Evolutionary conservation across 2,797 vertebrate species (phyloP).

Genomic region (Petrocephalus schoutedeni): DNA sequence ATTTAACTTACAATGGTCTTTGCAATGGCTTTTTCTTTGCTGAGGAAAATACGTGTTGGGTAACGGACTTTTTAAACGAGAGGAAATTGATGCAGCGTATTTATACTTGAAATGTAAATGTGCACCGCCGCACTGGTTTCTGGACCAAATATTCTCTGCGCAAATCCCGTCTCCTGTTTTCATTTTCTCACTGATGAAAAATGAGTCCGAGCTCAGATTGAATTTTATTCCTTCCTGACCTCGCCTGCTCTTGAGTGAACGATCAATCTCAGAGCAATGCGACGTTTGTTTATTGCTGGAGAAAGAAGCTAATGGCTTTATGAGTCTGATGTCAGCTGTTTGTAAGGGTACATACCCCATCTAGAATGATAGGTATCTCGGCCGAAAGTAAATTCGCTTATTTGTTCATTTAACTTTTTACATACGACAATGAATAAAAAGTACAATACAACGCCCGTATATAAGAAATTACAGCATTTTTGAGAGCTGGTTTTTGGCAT

Average conservation of each 20-base stretch:
- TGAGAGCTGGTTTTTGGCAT: background rate
- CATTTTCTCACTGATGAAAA: constrained; percentile 76
- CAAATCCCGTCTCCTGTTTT: constrained; percentile 65
- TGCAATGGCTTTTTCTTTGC: background rate
- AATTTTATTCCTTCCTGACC: constrained; percentile 85
- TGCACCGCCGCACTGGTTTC: constrained; percentile 53
- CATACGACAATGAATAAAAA: background rate
- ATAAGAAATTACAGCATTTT: background rate
- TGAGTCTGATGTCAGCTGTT: constrained; percentile 59
- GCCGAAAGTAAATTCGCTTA: background rate
- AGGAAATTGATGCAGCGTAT: background rate
- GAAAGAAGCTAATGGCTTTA: constrained; percentile 75
- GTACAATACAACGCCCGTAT: background rate
- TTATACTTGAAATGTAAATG: background rate
- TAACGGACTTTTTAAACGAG: background rate
- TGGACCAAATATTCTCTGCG: constrained; percentile 66
- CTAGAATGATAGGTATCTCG: background rate
- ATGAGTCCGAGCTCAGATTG: constrained; percentile 77
- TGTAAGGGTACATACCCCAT: constrained; percentile 29
- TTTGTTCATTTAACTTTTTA: background rate
- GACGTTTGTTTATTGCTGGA: constrained; percentile 87
- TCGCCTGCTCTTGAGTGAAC: constrained; percentile 68
- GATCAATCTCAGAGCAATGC: constrained; percentile 83
- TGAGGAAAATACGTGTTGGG: background rate
- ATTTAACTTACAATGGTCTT: background rate